A percentile compares a stretch with the other conserved stretches of the same genome.
phyloP scores from a whole-genome alignment of 2,888 invertebrate genomes.

The Neria commutata region DNA sequence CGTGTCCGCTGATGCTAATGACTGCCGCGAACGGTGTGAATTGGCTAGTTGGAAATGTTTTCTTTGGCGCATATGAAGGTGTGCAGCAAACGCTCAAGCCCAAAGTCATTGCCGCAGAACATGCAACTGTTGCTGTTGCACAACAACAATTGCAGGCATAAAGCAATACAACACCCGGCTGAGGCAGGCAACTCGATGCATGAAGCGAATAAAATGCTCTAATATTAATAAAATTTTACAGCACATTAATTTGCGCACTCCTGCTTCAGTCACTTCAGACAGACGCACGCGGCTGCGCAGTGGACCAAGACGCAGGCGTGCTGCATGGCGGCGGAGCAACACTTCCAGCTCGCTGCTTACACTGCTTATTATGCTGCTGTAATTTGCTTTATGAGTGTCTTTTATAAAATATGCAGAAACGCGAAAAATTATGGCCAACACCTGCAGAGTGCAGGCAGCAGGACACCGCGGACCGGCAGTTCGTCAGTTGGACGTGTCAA shows the following conservation, averaged over 20 bases:
- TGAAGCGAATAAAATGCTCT: constrained; percentile 48
- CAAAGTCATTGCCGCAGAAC: not conserved
- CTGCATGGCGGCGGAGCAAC: not conserved
- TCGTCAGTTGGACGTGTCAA: too few relatives aligned
- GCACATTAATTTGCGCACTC: constrained; percentile 49
- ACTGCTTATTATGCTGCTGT: constrained; percentile 48
- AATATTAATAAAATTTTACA: constrained; percentile 56
- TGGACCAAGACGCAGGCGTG: not conserved
- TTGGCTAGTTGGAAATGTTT: too few relatives aligned
- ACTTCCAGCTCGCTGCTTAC: constrained; percentile 39
- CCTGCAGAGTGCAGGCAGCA: too few relatives aligned
- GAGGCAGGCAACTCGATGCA: too few relatives aligned
- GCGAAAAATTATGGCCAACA: too few relatives aligned
- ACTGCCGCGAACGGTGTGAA: too few relatives aligned
- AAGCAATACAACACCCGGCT: too few relatives aligned
- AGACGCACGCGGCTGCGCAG: not conserved
- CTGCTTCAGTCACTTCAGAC: constrained; percentile 30
- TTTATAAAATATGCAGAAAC: constrained; percentile 27
- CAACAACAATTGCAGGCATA: not conserved
- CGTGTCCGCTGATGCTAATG: too few relatives aligned
- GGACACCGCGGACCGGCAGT: too few relatives aligned
- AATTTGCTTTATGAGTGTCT: constrained; percentile 52
- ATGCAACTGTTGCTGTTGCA: not conserved
- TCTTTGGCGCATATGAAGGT: too few relatives aligned
- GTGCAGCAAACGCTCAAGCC: too few relatives aligned